Evolutionary conservation across 2,797 vertebrate genomes (phyloP).

Genomic region (Eulemur albifrons): DNA sequence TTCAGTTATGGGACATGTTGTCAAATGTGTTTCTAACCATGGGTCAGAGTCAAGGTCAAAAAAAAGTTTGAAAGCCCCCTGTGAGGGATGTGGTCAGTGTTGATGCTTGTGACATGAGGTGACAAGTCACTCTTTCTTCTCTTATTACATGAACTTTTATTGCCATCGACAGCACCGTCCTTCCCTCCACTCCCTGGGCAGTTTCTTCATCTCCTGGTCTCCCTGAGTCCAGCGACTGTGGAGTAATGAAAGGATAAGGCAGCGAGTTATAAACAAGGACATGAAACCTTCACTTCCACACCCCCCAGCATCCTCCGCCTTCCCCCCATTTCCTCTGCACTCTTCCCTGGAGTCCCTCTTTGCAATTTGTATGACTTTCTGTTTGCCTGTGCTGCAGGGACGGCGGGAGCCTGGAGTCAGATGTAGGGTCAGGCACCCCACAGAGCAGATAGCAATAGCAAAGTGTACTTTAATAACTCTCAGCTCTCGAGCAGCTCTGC

Average conservation of each 20-base stretch:
- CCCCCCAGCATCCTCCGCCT: not conserved
- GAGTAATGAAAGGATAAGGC: not conserved
- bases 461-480: conserved; percentile 70
- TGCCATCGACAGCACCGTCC: not conserved
- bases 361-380: conserved; percentile 60
- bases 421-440: conserved; percentile 66
- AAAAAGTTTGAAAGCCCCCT: not conserved
- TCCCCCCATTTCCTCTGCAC: not conserved
- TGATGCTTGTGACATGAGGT: not conserved
- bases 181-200: not conserved
- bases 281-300: not conserved
- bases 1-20: not conserved
- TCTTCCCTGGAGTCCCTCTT: conserved; percentile 33
- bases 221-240: not conserved
- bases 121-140: not conserved
- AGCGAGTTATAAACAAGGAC: not conserved
- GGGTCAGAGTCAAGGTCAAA: not conserved
- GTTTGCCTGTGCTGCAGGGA: conserved; percentile 55
- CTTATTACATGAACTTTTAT: not conserved
- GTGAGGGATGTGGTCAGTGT: not conserved
- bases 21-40: conserved; percentile 29
- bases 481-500: not conserved
- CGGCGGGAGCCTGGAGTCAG: conserved; percentile 50
- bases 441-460: conserved; percentile 45
- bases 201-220: conserved; percentile 28